These are phyloP conservation scores for Pedionomus torquatus DNA, from an alignment of 2,113 vertebrate genomes.

Conservation along the genomic window DNA sequence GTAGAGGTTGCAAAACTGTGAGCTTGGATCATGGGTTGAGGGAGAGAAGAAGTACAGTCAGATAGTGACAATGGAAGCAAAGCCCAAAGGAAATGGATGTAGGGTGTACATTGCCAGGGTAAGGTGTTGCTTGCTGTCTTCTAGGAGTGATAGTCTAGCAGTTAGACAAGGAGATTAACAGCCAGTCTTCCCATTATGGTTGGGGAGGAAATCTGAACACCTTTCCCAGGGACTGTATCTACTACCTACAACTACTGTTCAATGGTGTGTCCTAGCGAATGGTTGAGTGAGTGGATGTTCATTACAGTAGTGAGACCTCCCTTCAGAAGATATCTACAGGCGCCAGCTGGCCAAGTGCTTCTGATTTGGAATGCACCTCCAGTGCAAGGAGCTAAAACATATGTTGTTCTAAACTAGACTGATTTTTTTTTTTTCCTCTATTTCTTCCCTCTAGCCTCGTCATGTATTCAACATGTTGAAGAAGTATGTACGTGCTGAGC, in stretches of 20 bases:
- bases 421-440: neutral
- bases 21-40: neutral
- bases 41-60: neutral
- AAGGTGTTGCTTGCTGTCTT: neutral
- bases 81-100: neutral
- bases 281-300: neutral
- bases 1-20: neutral
- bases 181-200: neutral
- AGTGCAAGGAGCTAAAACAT: neutral
- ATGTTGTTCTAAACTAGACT: neutral
- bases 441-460: constrained; percentile 81
- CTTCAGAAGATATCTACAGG: neutral
- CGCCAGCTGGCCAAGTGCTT: neutral
- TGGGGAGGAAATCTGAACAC: neutral
- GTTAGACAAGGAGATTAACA: neutral
- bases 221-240: neutral
- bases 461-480: constrained; percentile 96
- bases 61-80: neutral
- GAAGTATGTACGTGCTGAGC: constrained; percentile 97
- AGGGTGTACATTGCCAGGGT: neutral
- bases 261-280: neutral
- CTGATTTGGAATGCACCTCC: neutral
- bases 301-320: neutral
- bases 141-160: neutral
- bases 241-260: neutral